Evolutionary conservation across 2,113 vertebrate genomes (phyloP).

Genomic region (Alces alces): DNA sequence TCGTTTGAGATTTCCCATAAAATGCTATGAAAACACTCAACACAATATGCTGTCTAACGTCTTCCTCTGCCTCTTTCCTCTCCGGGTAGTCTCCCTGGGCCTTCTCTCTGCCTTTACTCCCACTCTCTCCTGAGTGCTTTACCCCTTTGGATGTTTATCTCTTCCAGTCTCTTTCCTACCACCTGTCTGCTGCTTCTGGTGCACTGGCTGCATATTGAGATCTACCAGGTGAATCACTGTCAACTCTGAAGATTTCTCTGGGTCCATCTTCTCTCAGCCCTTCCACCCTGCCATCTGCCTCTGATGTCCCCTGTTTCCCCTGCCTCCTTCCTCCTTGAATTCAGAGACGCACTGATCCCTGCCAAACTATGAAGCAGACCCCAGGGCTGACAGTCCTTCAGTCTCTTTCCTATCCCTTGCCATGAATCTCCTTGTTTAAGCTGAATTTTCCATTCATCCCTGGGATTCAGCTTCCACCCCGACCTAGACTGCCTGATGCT

Average conservation of each 20-base stretch:
- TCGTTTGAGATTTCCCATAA: not conserved
- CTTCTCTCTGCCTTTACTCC: not conserved
- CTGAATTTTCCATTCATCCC: not conserved
- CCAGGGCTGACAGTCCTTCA: not conserved
- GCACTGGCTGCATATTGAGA: conserved; percentile 19
- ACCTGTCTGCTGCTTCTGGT: conserved; percentile 13
- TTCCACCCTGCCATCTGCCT: not conserved
- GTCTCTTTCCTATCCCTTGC: not conserved
- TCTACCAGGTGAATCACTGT: conserved; percentile 52
- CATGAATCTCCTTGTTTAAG: not conserved
- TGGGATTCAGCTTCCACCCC: not conserved
- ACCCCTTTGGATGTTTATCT: not conserved
- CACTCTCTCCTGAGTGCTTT: not conserved
- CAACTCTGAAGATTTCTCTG: conserved; percentile 58
- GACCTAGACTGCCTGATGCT: not conserved
- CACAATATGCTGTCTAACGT: not conserved
- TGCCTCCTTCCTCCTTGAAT: not conserved
- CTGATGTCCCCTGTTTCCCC: not conserved
- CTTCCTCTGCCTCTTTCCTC: not conserved
- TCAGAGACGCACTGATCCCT: not conserved
- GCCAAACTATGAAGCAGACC: not conserved
- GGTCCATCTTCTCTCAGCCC: conserved; percentile 31
- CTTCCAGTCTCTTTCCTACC: not conserved
- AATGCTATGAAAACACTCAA: not conserved
- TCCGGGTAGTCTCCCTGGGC: not conserved